A percentile compares a stretch with the other conserved stretches of the same genome.
These are phyloP conservation scores for Corvus hawaiiensis DNA, from an alignment of 2,113 vertebrate genomes.

Conservation along the genomic window DNA sequence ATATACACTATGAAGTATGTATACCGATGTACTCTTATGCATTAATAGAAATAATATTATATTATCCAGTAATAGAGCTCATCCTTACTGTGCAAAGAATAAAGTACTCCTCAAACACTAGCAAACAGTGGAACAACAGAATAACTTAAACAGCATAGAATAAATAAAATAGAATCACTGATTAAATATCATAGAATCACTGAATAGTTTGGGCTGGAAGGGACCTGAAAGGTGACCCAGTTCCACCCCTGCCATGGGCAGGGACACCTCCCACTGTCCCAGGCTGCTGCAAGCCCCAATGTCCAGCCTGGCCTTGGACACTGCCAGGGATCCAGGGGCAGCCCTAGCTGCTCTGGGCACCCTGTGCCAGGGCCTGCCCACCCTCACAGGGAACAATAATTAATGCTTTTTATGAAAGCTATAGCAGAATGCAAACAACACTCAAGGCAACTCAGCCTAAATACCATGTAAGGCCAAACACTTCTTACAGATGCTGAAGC, in stretches of 20 bases:
- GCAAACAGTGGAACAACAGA: neutral
- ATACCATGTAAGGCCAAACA: accelerated
- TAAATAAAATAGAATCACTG: neutral
- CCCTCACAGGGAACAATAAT: neutral
- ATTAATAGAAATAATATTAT: neutral
- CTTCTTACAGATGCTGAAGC: neutral
- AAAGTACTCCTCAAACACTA: neutral
- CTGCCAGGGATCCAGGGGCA: neutral
- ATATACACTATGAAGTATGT: neutral
- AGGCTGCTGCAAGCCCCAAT: neutral
- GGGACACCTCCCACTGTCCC: neutral
- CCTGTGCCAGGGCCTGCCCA: neutral
- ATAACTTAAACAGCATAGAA: neutral
- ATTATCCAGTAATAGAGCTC: neutral
- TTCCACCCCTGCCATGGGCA: neutral
- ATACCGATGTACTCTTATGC: accelerated
- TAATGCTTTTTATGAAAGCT: neutral
- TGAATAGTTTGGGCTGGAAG: neutral
- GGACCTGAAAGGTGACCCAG: neutral
- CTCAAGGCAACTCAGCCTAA: neutral
- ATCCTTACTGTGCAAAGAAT: neutral
- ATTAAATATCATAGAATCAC: neutral
- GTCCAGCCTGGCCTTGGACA: neutral
- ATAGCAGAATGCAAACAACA: neutral
- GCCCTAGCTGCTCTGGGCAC: neutral